phyloP scores from a whole-genome alignment of 2,113 vertebrate genomes.

The Cygnus atratus region DNA sequence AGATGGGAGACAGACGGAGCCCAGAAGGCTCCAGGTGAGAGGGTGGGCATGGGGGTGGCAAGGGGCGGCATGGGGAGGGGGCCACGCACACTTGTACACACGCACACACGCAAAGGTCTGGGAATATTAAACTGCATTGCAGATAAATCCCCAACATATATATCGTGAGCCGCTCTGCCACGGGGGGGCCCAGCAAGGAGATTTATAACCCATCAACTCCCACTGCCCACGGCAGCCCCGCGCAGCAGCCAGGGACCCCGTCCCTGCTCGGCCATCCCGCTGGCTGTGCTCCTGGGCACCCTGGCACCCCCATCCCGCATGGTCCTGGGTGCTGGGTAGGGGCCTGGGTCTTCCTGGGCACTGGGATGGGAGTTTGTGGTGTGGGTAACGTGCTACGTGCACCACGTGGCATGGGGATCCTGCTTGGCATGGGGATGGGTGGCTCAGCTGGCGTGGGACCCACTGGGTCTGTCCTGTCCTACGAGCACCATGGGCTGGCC shows the following conservation, averaged over 20 bases:
- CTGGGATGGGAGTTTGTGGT: neutral
- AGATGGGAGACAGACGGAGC: neutral
- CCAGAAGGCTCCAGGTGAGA: neutral
- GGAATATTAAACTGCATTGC: slow-evolving; percentile 76
- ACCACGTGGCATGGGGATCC: fast-evolving
- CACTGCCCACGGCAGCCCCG: neutral
- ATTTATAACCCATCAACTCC: slow-evolving; percentile 66
- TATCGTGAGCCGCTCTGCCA: slow-evolving; percentile 55
- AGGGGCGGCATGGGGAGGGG: neutral
- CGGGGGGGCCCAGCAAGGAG: slow-evolving; percentile 51
- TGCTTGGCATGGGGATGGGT: neutral
- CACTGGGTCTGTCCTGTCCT: neutral
- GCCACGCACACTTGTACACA: neutral
- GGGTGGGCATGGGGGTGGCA: neutral
- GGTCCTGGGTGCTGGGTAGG: neutral
- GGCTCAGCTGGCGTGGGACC: neutral
- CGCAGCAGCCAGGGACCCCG: fast-evolving
- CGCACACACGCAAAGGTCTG: neutral
- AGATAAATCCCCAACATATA: slow-evolving; percentile 75
- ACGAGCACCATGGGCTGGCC: neutral
- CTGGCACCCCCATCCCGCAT: fast-evolving
- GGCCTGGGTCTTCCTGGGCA: neutral
- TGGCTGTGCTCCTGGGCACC: fast-evolving
- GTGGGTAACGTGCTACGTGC: neutral
- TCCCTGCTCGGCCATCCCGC: fast-evolving